Evolutionary conservation across 2,888 invertebrate genomes (phyloP), one percentile per base, ranked within the genome.

Genomic region (Corbicula japonica): DNA sequence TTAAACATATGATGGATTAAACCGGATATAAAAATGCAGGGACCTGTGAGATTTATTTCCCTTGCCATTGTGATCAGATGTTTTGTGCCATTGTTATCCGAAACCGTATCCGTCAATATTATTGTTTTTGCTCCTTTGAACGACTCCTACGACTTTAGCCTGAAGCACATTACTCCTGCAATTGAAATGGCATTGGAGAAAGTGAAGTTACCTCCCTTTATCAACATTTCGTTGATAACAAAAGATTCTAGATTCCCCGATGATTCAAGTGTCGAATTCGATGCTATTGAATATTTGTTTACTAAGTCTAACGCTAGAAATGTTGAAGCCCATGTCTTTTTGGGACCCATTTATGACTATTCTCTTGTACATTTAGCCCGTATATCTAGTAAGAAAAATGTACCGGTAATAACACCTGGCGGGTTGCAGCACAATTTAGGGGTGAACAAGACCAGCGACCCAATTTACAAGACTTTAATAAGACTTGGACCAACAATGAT

Each of bases 361-460:
- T 65, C 75, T 5, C 41, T 82, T 8, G 41, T 34, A 38, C 41
- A 72, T 32, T 58, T 82, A 34, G 82, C 82, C 4, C 48, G 78
- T 38, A 63, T 82, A 15, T 68, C 82, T 12, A 68, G 75, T 15
- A 32, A 50, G 23, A 41, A 56, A 41, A 54, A 74, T 10, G 30
- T 78, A 5, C 76, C 76, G 23, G 65, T 83, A 30, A 68, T 83
- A 5, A 62, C 83, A 15, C 83, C 83, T 3, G 83, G 83, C 0
- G 83, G 79, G 2, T 52, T 83, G 28, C 41, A 56, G 48, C 23
- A 66, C 12, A 74, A 74, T 52, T 79, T 83, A 32, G 79, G 83
- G 21, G 38, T 68, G 10, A 52, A 79, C 32, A 83, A 80, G 62
- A 68, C 58, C 0, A 18, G 21, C 0, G 12, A 62, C 30, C n/a